Base-by-base conservation (phyloP, 2,113 vertebrate genomes). In the Abramis brama region DNA sequence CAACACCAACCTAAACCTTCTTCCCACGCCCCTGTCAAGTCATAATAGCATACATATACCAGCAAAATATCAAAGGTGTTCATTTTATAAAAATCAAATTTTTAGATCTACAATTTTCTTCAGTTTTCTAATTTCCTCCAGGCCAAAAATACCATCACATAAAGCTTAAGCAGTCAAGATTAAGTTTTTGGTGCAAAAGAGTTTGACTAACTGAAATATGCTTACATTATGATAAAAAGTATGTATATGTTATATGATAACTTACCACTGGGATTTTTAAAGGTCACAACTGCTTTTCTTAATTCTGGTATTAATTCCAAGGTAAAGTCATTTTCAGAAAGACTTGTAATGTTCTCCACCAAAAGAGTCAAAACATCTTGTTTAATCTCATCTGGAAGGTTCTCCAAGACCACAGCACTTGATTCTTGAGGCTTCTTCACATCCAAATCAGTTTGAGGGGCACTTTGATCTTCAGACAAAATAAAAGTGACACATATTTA, bases 301-400 rank as follows among this genome's bases (percentile, higher is more conserved):
- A 86, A 86, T 89, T 97, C 96, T 47, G 68, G 90, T 55, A 97
- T 94, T 77, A 94, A 80, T 94, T 98, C 97, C 90, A 97, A 9
- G 55, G 83, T 90, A 91, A 95, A 96, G 52, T 92, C 78, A 1
- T 84, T 86, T 64, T 95, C 93, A 1, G 92, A 85, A 55, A 94
- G 45, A 15, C 86, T 87, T 0, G 90, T 94, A 81, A 96, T 1
- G n/a, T 91, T 96, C 89, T 97, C 96, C 83, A 99, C 90, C 87
- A 98, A 86, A 84, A 97, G 73, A 73, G 5, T 52, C 79, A 98
- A 86, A 50, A 95, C 25, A 0, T 88, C 88, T 0, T 84, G 76
- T 15, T 86, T n/a, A 23, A 84, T 13, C 17, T 57, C 50, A 12
- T 94, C 88, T 0, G 57, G 8, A 10, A 97, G 33, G 5, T 97